Base-by-base conservation (phyloP, 2,113 vertebrate species). In the Synodontis membranacea region DNA sequence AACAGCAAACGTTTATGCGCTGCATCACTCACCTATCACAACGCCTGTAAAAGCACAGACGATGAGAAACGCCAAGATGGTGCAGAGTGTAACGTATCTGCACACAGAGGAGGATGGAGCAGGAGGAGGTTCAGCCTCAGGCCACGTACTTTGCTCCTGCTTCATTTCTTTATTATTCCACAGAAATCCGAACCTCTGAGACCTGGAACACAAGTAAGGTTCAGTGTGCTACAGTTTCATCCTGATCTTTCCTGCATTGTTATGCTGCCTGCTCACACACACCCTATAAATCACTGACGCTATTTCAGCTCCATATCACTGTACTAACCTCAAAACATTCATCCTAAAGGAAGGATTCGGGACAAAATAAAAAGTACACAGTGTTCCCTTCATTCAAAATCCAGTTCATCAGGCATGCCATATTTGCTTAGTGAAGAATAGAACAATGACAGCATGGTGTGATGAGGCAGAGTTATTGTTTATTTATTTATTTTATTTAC, bases 41-140 rank as follows among this genome's bases (percentile, higher is more conserved):
- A 96, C 81, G 46, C 95, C 94, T 0, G 90, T 87, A 82, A 92
- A 90, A 76, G 93, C 88, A 23, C 95, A 95, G 0, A 93, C 42
- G 5, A 91, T 15, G 14, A 96, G 91, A 87, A 95, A 91, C 82
- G 93, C 62, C 84, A 94, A 3, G 74, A 95, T 62, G 78, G 90
- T 88, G 34, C 82, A 89, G 31, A 91, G 6, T 56, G 92, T 19
- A 12, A 84, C 21, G 75, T 78, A 85, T 88, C 80, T 93, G 85
- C 89, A 93, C 56, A 72, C 1, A 11, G 88, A 10, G 48, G 23
- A 83, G 85, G 90, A 83, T 34, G 87, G 84, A 72, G 86, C 34
- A 23, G 88, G 39, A 39, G 90, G 83, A 1, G 58, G 31, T 46
- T 86, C 90, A 37, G 89, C 44, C 34, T 91, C 60, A 3, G 91